Percentiles rank a stretch among this genome's conserved stretches.
Evolutionary conservation across 1,140 invertebrate genomes (phyloP).

Genomic region (Phocides pigmalion): DNA sequence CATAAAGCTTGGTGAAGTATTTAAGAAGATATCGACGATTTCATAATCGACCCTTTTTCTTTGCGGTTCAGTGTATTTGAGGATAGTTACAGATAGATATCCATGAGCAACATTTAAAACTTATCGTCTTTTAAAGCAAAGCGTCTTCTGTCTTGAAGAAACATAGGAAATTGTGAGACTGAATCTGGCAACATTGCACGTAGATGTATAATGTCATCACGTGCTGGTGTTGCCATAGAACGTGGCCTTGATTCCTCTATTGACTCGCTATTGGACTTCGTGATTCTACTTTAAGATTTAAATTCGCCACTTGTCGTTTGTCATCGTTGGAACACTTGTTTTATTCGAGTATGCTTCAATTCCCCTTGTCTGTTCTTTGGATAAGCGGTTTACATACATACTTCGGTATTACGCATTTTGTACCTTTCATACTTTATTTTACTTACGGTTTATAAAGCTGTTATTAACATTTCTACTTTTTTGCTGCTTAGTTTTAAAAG

Average conservation of each 20-base stretch:
- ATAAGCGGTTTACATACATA: constrained; percentile 9
- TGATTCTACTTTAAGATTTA: constrained; percentile 33
- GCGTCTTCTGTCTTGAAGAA: too few species aligned
- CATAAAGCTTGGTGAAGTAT: too few species aligned
- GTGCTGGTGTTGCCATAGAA: constrained; percentile 37
- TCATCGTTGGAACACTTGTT: constrained; percentile 22
- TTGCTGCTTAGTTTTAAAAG: too few species aligned
- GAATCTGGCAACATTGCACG: constrained; percentile 10
- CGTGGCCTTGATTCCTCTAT: constrained; percentile 40
- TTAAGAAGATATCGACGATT: too few species aligned
- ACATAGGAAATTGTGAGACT: constrained; percentile 4
- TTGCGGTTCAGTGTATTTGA: too few species aligned
- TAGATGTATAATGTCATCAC: constrained; percentile 33
- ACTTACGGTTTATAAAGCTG: too few species aligned
- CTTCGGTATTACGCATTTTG: neutral
- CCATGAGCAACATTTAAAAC: too few species aligned
- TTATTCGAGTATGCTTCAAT: constrained; percentile 18
- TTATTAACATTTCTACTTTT: neutral
- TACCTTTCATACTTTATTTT: too few species aligned
- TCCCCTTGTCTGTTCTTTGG: constrained; percentile 14
- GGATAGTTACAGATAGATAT: too few species aligned
- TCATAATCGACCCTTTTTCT: too few species aligned
- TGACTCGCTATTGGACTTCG: constrained; percentile 31
- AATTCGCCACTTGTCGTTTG: constrained; percentile 30
- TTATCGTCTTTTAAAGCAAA: too few species aligned